Evolutionary conservation across 2,113 vertebrate species (phyloP).

Genomic region (Anolis carolinensis): DNA sequence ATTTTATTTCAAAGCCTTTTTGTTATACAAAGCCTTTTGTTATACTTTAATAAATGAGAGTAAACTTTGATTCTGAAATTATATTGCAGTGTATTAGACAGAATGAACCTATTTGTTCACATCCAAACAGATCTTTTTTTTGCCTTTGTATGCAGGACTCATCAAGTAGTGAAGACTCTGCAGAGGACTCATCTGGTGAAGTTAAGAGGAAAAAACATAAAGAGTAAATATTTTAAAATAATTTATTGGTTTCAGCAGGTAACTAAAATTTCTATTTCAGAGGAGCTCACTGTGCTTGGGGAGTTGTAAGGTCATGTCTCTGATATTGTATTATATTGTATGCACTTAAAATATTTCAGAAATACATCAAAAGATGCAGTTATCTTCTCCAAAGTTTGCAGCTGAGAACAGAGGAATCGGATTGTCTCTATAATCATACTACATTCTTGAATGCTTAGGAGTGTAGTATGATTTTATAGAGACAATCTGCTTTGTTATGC

Average conservation of each 20-base stretch:
- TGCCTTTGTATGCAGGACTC: conserved; percentile 80
- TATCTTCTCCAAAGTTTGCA: background rate
- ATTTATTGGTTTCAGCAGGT: background rate
- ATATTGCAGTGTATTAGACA: background rate
- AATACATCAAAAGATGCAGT: background rate
- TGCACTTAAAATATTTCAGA: background rate
- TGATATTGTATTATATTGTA: background rate
- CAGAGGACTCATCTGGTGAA: conserved; percentile 80
- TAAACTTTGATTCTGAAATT: background rate
- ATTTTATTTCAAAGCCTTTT: too few species aligned
- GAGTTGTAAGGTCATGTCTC: background rate
- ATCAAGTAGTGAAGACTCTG: conserved; percentile 91
- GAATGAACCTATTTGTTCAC: background rate
- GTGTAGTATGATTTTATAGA: too few species aligned
- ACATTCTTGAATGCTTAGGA: background rate
- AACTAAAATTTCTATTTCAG: background rate
- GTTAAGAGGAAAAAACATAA: conserved; percentile 86
- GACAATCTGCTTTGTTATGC: too few species aligned
- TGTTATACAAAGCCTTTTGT: background rate
- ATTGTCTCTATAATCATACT: background rate
- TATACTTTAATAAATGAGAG: background rate
- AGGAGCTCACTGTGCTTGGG: background rate
- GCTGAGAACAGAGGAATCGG: background rate
- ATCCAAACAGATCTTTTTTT: background rate
- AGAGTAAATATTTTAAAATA: conserved; percentile 72